Conservation (phyloP, 1,140 invertebrate genomes). For the Palaemon carinicauda region DNA sequence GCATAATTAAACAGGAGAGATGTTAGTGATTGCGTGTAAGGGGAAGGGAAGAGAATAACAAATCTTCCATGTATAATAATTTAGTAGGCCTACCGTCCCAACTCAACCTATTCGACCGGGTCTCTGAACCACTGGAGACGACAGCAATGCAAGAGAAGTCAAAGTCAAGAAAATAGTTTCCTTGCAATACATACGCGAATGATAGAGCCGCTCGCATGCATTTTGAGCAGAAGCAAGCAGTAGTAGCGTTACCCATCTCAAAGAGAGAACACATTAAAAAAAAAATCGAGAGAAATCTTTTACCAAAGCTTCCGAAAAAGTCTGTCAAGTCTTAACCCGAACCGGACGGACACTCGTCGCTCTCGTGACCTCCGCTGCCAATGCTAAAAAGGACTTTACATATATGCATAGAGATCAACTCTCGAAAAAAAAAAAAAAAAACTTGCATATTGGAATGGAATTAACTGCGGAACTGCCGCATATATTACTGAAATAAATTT, state of each 20-base stretch:
- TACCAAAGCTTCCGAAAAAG: neutral
- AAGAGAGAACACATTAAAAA: no score
- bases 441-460: conserved; percentile 27
- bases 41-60: no score
- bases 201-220: neutral
- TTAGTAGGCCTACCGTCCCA: no score
- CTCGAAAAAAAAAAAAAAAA: neutral
- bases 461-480: conserved; percentile 9
- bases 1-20: no score
- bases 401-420: conserved; percentile 47
- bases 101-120: no score
- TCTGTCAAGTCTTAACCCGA: neutral
- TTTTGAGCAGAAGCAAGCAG: no score
- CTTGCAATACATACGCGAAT: neutral
- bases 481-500: conserved; percentile 13
- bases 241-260: neutral
- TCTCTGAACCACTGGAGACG: no score
- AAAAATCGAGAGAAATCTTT: neutral
- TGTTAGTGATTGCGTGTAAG: no score
- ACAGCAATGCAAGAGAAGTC: neutral
- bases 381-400: conserved; percentile 35
- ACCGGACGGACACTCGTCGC: neutral
- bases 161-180: neutral
- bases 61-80: no score
- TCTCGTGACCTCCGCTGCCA: neutral